These are phyloP conservation scores for Periparus ater DNA, from an alignment of 2,797 vertebrate genomes.

Conservation along the genomic window DNA sequence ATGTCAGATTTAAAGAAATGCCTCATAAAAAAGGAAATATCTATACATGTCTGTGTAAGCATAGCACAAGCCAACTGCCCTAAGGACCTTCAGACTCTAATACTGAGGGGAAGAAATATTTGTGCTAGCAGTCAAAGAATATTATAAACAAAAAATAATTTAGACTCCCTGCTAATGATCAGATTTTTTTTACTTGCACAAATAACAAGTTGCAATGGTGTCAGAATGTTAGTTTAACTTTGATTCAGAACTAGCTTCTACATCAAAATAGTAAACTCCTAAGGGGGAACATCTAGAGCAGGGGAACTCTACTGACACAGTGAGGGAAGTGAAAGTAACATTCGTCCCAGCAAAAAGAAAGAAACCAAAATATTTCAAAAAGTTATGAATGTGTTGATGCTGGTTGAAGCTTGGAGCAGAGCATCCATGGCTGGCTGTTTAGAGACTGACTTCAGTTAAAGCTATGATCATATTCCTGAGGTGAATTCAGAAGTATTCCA, in stretches of 20 bases:
- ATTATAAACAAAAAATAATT: background rate
- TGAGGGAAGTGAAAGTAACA: background rate
- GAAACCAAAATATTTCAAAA: background rate
- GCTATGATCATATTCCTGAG: background rate
- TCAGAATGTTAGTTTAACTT: background rate
- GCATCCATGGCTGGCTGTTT: background rate
- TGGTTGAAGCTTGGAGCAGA: constrained; percentile 8
- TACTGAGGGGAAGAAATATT: background rate
- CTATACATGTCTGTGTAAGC: background rate
- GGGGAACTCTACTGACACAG: background rate
- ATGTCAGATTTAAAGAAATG: background rate
- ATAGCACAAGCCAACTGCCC: background rate
- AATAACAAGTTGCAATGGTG: background rate
- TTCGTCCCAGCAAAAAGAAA: background rate
- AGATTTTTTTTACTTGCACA: background rate
- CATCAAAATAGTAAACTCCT: background rate
- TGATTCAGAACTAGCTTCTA: background rate
- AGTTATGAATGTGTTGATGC: background rate
- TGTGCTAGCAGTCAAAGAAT: constrained; percentile 23
- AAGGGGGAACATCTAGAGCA: background rate
- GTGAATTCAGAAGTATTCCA: background rate
- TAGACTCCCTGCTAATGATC: background rate
- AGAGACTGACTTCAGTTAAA: background rate
- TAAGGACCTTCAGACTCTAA: background rate
- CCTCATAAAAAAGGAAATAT: background rate